phyloP scores from a whole-genome alignment of 2,888 invertebrate genomes.

The Cordylochernes scorpioides region DNA sequence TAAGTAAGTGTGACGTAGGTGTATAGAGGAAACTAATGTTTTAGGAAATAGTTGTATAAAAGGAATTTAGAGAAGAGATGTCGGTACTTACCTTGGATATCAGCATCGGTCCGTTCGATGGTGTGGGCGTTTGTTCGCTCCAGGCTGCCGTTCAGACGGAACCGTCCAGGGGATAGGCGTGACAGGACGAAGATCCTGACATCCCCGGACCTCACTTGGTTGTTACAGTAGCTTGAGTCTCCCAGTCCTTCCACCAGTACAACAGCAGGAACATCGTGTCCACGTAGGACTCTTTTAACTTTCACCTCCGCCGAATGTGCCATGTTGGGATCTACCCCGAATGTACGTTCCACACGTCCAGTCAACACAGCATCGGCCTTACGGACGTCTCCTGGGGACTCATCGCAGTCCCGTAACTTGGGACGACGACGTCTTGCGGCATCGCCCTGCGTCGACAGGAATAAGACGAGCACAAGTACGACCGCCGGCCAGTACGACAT shows the following conservation, averaged over 20 bases:
- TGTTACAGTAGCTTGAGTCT: constrained; percentile 8
- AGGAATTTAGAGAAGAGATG: neutral
- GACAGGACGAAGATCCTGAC: constrained; percentile 12
- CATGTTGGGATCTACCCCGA: constrained; percentile 4
- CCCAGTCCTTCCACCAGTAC: constrained; percentile 13
- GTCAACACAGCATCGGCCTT: constrained; percentile 15
- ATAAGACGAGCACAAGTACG: too few relatives aligned
- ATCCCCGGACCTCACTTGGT: constrained; percentile 7
- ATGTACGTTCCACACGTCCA: constrained; percentile 11
- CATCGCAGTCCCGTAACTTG: constrained; percentile 5
- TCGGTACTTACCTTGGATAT: constrained; percentile 9
- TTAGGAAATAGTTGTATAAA: too few relatives aligned
- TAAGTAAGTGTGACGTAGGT: too few relatives aligned
- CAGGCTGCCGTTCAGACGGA: constrained; percentile 12
- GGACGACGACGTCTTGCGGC: constrained; percentile 3
- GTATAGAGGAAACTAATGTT: too few relatives aligned
- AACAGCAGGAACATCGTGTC: constrained; percentile 5
- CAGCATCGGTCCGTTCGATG: constrained; percentile 11
- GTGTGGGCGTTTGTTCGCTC: constrained; percentile 9
- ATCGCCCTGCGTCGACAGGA: neutral
- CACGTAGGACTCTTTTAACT: constrained; percentile 12
- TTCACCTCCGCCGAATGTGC: constrained; percentile 11
- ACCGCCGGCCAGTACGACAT: too few relatives aligned
- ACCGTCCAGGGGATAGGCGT: constrained; percentile 9
- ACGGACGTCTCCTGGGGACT: constrained; percentile 7